A percentile compares a stretch with the other conserved stretches of the same genome.
Evolutionary conservation across 2,113 vertebrate species (phyloP).

Genomic region (Melanerpes aurifrons): DNA sequence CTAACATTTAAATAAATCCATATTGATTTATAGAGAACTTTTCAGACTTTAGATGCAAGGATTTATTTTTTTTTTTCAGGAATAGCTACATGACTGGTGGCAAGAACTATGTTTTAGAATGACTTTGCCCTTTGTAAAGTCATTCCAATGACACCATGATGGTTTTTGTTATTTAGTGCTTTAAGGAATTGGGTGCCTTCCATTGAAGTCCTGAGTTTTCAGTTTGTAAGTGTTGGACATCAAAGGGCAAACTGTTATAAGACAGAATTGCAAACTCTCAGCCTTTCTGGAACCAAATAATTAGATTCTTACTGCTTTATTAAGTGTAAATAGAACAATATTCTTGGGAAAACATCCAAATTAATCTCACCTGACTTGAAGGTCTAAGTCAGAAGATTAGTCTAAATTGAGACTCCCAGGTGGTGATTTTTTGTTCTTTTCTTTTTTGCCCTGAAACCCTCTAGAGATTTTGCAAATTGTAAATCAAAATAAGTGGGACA

Average conservation of each 20-base stretch:
- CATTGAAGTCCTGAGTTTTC: not conserved
- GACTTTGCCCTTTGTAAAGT: not conserved
- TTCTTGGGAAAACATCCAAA: not conserved
- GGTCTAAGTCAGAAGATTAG: not conserved
- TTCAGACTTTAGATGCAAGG: not conserved
- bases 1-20: not conserved
- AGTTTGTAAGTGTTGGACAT: not conserved
- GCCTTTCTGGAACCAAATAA: not conserved
- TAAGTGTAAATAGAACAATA: not conserved
- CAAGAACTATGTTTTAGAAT: not conserved
- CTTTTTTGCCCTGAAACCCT: not conserved
- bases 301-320: not conserved
- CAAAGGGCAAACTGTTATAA: not conserved
- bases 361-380: not conserved
- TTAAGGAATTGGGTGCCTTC: not conserved
- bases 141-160: not conserved
- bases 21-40: not conserved
- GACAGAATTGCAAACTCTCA: not conserved
- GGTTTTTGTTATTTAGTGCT: not conserved
- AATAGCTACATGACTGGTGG: not conserved
- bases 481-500: not conserved
- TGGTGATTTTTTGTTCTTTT: not conserved
- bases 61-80: not conserved
- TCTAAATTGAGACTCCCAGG: not conserved
- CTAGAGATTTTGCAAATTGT: not conserved